These are phyloP conservation scores for Ia io DNA, from an alignment of 2,113 vertebrate genomes.

Conservation along the genomic window DNA sequence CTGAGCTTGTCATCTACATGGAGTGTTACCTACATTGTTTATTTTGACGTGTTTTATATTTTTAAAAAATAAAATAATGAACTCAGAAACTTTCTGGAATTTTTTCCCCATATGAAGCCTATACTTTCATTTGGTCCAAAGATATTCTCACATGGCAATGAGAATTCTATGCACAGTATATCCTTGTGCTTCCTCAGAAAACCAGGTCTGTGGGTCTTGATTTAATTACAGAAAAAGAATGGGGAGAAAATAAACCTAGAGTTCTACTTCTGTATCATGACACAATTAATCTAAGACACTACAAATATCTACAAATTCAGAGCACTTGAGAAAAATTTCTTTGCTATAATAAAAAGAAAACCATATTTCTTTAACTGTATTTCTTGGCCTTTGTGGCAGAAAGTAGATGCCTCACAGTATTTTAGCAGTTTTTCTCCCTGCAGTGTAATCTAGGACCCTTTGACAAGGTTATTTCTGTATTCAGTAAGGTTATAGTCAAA, in stretches of 20 bases:
- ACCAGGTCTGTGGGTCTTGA: not conserved
- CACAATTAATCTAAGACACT: not conserved
- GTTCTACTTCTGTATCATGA: not conserved
- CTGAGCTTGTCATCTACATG: not conserved
- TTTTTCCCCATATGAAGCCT: not conserved
- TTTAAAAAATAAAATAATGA: not conserved
- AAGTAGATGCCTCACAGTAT: not conserved
- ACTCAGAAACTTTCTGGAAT: not conserved
- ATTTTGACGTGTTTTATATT: not conserved
- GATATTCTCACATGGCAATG: not conserved
- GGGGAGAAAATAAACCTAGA: not conserved
- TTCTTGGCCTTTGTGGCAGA: not conserved
- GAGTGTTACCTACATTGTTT: not conserved
- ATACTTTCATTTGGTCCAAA: not conserved
- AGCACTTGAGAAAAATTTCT: not conserved
- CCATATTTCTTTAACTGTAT: not conserved
- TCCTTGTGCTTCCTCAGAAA: not conserved
- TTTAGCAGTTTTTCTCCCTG: constrained; percentile 5
- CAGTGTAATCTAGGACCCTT: constrained; percentile 6
- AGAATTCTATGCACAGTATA: not conserved
- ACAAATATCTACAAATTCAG: not conserved
- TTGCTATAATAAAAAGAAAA: not conserved
- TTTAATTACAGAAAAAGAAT: constrained; percentile 16
- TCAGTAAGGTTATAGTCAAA: not conserved
- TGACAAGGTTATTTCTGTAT: not conserved